Percentiles rank a stretch among this genome's conserved stretches.
phyloP scores from a whole-genome alignment of 2,797 vertebrate genomes.

The Labroides dimidiatus region DNA sequence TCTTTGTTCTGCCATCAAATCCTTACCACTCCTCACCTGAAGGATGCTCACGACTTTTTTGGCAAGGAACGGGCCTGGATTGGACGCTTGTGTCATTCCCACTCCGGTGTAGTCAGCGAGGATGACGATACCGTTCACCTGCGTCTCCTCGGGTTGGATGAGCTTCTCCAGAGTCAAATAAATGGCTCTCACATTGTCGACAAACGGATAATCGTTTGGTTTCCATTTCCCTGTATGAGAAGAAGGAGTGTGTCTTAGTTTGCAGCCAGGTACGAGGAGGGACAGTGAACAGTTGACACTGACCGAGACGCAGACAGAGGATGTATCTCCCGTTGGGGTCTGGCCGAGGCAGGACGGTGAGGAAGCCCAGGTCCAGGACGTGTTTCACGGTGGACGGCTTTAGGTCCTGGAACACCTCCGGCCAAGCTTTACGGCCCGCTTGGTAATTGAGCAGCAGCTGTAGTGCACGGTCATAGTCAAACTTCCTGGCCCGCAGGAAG shows the following conservation, averaged over 20 bases:
- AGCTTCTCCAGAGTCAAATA: constrained; percentile 98
- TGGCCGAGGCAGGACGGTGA: constrained; percentile 91
- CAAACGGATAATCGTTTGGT: constrained; percentile 94
- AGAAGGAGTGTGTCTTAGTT: not conserved
- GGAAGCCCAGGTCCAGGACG: constrained; percentile 94
- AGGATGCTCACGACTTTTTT: constrained; percentile 99
- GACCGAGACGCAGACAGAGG: constrained; percentile 94
- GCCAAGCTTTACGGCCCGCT: constrained; percentile 92
- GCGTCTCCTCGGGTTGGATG: constrained; percentile 97
- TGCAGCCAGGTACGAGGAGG: no score
- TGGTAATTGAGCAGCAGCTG: constrained; percentile 97
- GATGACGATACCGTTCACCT: constrained; percentile 98
- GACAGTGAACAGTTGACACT: not conserved
- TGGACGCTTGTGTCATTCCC: constrained; percentile 97
- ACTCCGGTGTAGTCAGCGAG: constrained; percentile 97
- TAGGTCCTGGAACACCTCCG: constrained; percentile 94
- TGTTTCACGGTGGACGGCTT: constrained; percentile 92
- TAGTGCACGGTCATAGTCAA: constrained; percentile 95
- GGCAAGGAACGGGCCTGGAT: constrained; percentile 97
- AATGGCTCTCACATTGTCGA: constrained; percentile 96
- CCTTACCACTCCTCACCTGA: constrained; percentile 85
- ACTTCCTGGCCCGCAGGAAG: constrained; percentile 97
- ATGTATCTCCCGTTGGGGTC: constrained; percentile 92
- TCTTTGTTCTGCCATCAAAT: not conserved
- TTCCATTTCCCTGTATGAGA: constrained; percentile 91